Base-by-base conservation (phyloP, 2,113 vertebrate genomes). In the Muscicapa adusta region DNA sequence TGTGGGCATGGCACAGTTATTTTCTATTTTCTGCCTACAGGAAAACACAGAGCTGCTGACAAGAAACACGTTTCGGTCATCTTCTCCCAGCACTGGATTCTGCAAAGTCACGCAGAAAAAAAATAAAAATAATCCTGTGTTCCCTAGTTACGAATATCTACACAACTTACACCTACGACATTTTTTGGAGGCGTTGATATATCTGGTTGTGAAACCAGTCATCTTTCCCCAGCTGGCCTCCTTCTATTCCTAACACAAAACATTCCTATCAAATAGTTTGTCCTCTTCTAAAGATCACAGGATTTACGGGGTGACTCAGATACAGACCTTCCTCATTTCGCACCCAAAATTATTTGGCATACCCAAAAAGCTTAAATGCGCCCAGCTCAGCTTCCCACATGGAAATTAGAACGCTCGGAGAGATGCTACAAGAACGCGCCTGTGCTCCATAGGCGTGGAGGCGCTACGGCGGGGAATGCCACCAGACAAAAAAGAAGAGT, bases 1-100 rank as follows among this genome's bases (percentile, higher is more conserved):
- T n/a, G 8, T 0, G 0, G 4, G 24, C 13, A 33, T 0, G 8
- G 19, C 23, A 65, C 3, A 1, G 12, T 15, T 34, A 14, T 47
- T 63, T 63, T 5, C 43, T 13, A 8, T 48, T 48, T 48, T 48
- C 36, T 42, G 47, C 1, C 4, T 16, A 31, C 20, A 34, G 6
- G 25, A 58, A 58, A 87, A 40, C n/a, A 56, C 6, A 48, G 53
- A 73, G 31, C 40, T 83, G 10, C 23, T 28, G 34, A 24, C 38
- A 29, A 82, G 9, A 68, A 66, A 50, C 9, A 25, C 20, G 40
- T 66, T 65, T 65, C 34, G 85, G 24, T 68, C 58, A 51, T 72
- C 62, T 68, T 58, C 48, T 43, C 12, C 14, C 45, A 9, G 12
- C 47, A 51, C 6, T 10, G 18, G 10, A 26, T 14, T 34, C 31